Conservation (phyloP, 2,888 invertebrate species). For the Petrophora chlorosata region DNA sequence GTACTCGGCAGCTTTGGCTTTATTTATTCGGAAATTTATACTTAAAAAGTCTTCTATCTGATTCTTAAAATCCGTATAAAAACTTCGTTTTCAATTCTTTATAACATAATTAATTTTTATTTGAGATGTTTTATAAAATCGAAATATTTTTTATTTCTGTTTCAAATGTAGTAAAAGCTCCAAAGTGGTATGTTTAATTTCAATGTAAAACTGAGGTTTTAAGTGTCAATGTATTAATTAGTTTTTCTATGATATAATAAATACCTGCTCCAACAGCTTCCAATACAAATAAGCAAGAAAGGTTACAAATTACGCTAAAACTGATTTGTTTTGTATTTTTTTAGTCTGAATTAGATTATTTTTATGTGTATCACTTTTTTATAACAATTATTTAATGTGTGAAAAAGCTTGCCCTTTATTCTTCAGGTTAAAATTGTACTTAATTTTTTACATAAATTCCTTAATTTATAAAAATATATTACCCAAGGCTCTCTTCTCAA, state of each 20-base stretch:
- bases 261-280: conserved; percentile 16
- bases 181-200: too few species aligned
- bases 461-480: conserved; percentile 17
- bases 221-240: conserved; percentile 1
- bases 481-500: conserved; percentile 38
- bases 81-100: too few species aligned
- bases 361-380: conserved; percentile 36
- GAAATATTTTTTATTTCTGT: too few species aligned
- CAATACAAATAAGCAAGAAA: conserved; percentile 14
- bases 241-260: neutral
- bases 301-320: conserved; percentile 33
- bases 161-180: too few species aligned
- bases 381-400: conserved; percentile 37
- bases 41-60: too few species aligned
- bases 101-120: too few species aligned
- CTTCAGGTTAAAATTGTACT: conserved; percentile 33
- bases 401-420: conserved; percentile 29
- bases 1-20: too few species aligned
- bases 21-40: too few species aligned
- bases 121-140: too few species aligned
- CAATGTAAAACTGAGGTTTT: neutral
- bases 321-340: conserved; percentile 36
- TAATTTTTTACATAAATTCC: conserved; percentile 36
- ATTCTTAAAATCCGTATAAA: too few species aligned
- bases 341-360: conserved; percentile 40